Conservation (phyloP, 1,140 invertebrate species). For the Neodiprion lecontei region DNA sequence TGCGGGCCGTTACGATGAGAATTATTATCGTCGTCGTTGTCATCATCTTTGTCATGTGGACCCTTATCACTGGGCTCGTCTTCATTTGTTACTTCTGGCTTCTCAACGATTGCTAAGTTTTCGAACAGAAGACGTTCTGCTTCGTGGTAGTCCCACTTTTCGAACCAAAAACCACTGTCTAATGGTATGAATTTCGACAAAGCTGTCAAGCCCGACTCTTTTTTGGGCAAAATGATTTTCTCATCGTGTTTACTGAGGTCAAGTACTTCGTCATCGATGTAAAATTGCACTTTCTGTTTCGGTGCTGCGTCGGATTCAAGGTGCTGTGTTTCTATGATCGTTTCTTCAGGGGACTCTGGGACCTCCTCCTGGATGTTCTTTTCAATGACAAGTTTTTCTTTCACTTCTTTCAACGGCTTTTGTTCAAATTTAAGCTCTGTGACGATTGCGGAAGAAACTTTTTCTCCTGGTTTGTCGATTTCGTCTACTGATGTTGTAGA, state of each 20-base stretch:
- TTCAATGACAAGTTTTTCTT: background rate
- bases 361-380: background rate
- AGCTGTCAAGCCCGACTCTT: slow-evolving; percentile 28
- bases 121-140: slow-evolving; percentile 67
- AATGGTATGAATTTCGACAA: slow-evolving; percentile 41
- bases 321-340: background rate
- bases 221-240: slow-evolving; percentile 18
- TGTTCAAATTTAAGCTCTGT: background rate
- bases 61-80: slow-evolving; percentile 45
- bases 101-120: slow-evolving; percentile 49
- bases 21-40: slow-evolving; percentile 67
- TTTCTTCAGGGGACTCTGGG: background rate
- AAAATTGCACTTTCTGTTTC: slow-evolving; percentile 48
- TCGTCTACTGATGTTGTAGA: background rate
- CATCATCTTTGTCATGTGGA: slow-evolving; percentile 58
- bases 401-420: background rate
- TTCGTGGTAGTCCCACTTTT: slow-evolving; percentile 68
- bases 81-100: slow-evolving; percentile 52
- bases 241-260: slow-evolving; percentile 38
- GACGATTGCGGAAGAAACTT: background rate
- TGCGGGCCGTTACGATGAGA: slow-evolving; percentile 36
- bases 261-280: slow-evolving; percentile 50
- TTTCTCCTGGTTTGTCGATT: background rate
- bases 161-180: slow-evolving; percentile 68
- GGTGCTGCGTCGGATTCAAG: slow-evolving; percentile 9